Base-by-base conservation (phyloP, 1,140 invertebrate species). In the Drosophila subpulchrella region DNA sequence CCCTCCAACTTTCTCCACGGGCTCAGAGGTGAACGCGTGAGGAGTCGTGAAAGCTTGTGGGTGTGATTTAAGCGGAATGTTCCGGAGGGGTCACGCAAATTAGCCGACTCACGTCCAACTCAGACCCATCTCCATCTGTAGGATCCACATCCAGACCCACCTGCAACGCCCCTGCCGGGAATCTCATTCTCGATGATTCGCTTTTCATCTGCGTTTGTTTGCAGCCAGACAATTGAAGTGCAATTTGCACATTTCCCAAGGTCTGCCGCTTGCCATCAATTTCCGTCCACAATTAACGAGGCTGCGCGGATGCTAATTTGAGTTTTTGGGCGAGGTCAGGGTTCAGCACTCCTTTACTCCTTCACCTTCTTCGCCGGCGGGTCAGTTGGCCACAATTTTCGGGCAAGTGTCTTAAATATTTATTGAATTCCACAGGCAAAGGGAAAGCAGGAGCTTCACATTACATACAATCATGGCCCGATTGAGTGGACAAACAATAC, bases 401-500 rank as follows among this genome's bases (percentile, higher is more conserved):
- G 7, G 5, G 17, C n/a, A 27, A 51, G 41, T 30, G 32, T 53
- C 78, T 86, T 60, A 82, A 88, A 75, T 75, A 78, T 85, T 86
- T 85, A 78, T 81, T 71, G 75, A 81, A 85, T 71, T 24, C 62
- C 44, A 30, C 46, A 62, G 65, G 57, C 36, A 24, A 44, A 20
- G 13, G 1, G 8, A 4, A 11, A 12, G 27, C 6, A 10, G 7
- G n/a, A 32, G 20, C 20, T 27, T 4, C n/a, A 34, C 48, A 32
- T 15, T 15, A 30, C 24, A 50, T 32, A 50, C 78, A 88, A 88
- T 83, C 76, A 77, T 73, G 76, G 44, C 56, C 66, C 79, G 75
- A 88, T 88, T 83, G 83, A 77, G 68, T 65, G 65, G 67, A 59
- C 84, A 89, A 83, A 83, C 84, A 89, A 68, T 60, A 88, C 79